Conservation (phyloP, 2,797 vertebrate species). For the Bothrops alternatus region DNA sequence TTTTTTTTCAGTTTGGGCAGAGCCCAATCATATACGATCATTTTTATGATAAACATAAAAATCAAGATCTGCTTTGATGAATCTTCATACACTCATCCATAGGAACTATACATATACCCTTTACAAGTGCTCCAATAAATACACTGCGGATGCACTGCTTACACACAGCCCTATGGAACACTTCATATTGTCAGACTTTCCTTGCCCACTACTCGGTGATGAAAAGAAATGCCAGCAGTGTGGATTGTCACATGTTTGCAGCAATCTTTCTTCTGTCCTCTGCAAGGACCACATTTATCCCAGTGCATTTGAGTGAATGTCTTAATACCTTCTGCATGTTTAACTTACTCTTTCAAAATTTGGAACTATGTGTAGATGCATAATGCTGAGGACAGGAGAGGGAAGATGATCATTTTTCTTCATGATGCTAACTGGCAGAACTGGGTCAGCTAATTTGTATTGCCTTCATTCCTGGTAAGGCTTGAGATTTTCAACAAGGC, state of each 20-base stretch:
- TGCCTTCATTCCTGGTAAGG: neutral
- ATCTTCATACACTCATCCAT: neutral
- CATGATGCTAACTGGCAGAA: constrained; percentile 29
- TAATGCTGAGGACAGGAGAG: neutral
- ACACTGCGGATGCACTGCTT: neutral
- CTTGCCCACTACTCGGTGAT: neutral
- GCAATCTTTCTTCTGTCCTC: neutral
- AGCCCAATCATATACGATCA: neutral
- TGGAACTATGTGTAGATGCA: neutral
- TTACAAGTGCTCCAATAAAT: neutral
- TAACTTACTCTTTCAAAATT: constrained; percentile 4
- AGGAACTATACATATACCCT: neutral
- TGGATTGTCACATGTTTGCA: neutral
- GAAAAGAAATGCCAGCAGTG: neutral
- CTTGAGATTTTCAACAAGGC: neutral
- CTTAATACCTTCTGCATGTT: constrained; percentile 10
- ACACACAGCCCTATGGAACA: neutral
- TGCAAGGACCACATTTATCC: constrained; percentile 17
- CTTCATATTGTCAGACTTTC: neutral
- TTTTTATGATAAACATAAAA: neutral
- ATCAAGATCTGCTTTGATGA: neutral
- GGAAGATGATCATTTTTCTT: constrained; percentile 12
- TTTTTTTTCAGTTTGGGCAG: neutral
- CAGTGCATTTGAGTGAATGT: neutral
- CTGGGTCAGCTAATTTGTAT: neutral